phyloP scores from a whole-genome alignment of 2,113 vertebrate genomes.

The Coptodon rendalli region DNA sequence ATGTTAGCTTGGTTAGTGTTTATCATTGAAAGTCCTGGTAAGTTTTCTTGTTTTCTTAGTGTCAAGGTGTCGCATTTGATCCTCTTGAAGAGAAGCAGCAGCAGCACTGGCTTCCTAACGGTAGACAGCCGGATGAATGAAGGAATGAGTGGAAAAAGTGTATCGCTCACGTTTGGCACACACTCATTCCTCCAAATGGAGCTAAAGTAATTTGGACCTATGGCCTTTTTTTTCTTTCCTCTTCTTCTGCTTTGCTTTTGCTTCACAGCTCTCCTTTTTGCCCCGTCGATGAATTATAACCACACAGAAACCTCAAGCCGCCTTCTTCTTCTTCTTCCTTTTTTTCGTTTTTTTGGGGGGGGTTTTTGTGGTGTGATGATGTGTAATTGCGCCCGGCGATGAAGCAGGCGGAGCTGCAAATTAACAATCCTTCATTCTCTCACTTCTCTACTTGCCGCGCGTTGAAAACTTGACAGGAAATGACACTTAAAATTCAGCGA shows the following conservation, averaged over 20 bases:
- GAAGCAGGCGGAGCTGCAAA: background rate
- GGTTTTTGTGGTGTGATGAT: background rate
- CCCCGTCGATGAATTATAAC: background rate
- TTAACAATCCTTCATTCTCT: background rate
- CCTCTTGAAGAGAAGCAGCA: background rate
- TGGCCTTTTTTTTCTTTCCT: background rate
- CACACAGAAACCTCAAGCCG: background rate
- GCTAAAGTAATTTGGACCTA: slow-evolving; percentile 38
- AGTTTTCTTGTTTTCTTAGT: background rate
- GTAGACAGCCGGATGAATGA: slow-evolving; percentile 26
- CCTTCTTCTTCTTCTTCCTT: too few species aligned
- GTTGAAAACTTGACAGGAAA: background rate
- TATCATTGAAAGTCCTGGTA: background rate
- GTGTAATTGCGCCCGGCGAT: background rate
- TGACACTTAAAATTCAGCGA: background rate
- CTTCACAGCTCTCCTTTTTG: background rate
- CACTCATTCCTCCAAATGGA: slow-evolving; percentile 2
- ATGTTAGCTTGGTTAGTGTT: background rate
- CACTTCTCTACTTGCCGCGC: background rate
- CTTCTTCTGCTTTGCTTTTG: background rate
- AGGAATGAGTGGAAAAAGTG: background rate
- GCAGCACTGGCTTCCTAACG: background rate
- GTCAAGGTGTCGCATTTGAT: background rate
- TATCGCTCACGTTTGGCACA: background rate
- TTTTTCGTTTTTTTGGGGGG: background rate